phyloP scores from a whole-genome alignment of 35 echinoderm and acorn worm species.

The Lytechinus variegatus region DNA sequence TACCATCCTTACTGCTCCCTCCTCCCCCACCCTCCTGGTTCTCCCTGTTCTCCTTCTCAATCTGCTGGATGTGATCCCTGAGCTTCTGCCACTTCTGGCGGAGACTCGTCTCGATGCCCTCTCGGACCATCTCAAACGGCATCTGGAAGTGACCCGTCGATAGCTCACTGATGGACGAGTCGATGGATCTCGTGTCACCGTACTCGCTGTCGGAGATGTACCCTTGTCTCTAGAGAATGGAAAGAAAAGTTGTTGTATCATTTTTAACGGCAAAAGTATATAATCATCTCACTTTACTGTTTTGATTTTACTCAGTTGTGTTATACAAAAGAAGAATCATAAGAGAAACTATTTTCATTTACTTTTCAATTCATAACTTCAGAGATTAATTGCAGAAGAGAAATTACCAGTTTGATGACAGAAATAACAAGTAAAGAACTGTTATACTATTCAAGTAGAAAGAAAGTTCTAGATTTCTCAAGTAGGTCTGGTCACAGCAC shows the following conservation, averaged over 20 bases:
- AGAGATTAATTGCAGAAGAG: too few species aligned
- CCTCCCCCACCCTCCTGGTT: conserved; percentile 30
- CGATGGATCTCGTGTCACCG: conserved; percentile 75
- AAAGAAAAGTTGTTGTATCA: not conserved
- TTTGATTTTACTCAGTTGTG: too few species aligned
- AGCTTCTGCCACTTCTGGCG: conserved; percentile 85
- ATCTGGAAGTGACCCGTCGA: conserved; percentile 97
- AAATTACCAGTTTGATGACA: too few species aligned
- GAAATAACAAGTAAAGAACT: too few species aligned
- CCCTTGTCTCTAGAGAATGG: not conserved
- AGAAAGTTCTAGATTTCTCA: too few species aligned
- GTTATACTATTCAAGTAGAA: too few species aligned
- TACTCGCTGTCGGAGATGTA: conserved; percentile 66
- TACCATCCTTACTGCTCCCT: conserved; percentile 32
- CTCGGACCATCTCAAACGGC: conserved; percentile 97
- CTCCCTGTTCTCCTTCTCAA: conserved; percentile 86
- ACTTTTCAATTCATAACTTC: too few species aligned
- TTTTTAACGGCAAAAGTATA: too few species aligned
- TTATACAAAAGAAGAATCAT: too few species aligned
- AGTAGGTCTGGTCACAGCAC: too few species aligned
- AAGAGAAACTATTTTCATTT: too few species aligned
- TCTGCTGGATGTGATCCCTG: conserved; percentile 88
- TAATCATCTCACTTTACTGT: too few species aligned
- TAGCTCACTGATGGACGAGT: conserved; percentile 83
- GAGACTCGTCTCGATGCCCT: conserved; percentile 92